phyloP scores from a whole-genome alignment of 1,140 invertebrate species.

The Sminthurinus signatus region DNA sequence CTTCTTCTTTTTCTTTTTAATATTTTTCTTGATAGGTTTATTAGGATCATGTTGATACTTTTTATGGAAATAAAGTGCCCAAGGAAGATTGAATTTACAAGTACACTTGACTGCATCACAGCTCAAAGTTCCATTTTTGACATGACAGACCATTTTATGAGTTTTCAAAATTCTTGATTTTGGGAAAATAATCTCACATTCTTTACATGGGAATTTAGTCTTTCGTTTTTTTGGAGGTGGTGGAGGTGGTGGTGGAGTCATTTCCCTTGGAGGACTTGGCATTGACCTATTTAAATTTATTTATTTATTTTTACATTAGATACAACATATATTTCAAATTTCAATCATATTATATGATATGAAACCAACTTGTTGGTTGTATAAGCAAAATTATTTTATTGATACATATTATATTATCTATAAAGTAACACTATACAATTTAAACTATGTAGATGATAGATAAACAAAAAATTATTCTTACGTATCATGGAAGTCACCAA shows the following conservation, averaged over 20 bases:
- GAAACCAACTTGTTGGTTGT: no score
- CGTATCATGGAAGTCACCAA: no score
- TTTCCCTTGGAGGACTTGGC: not conserved
- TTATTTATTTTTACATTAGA: no score
- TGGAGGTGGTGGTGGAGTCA: not conserved
- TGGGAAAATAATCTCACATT: slow-evolving; percentile 5
- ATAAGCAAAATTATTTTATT: no score
- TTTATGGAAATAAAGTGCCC: not conserved
- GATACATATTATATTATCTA: no score
- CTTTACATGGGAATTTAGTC: slow-evolving; percentile 12
- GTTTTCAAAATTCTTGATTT: not conserved
- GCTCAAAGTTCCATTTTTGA: not conserved
- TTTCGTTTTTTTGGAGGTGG: slow-evolving; percentile 3
- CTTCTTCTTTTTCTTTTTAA: not conserved
- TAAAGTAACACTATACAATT: no score
- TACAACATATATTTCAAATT: no score
- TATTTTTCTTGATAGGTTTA: not conserved
- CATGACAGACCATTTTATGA: not conserved
- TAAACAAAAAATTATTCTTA: no score
- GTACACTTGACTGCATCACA: slow-evolving; percentile 6
- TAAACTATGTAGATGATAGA: no score
- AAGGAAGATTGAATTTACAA: not conserved
- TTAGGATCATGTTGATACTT: not conserved
- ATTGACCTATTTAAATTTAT: no score
- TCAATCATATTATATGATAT: no score